Base-by-base conservation (phyloP, 2,797 vertebrate species). In the Sciurus carolinensis region DNA sequence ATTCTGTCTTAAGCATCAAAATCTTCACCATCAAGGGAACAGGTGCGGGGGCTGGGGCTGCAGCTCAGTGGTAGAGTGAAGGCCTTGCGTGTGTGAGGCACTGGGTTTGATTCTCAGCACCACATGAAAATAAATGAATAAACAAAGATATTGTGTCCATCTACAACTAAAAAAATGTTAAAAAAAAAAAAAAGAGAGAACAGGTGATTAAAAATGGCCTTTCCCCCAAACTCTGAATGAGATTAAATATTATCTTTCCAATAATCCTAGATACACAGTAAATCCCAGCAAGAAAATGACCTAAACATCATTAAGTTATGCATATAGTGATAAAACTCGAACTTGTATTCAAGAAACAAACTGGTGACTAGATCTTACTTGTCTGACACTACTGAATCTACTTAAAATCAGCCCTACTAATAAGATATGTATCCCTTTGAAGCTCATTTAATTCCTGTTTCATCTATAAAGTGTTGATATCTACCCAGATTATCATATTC, bases 1-100 rank as follows among this genome's bases (percentile, higher is more conserved):
- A 84, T 86, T 87, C 47, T 84, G 39, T 76, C 30, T 86, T 42
- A 14, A 28, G 59, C 36, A 89, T 36, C 28, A 33, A 3, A 94
- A 90, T 47, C 54, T 94, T 91, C 24, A 95, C 17, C 18, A 93
- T 52, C 22, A 93, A 73, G 59, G 83, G n/a, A 79, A 44, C 33
- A 84, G 44, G 44, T 47, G 44, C 44, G 7, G 44, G 44, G 44
- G 44, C 44, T 47, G 44, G 44, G 44, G 44, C 44, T 47, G 44
- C 44, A 47, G 44, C 44, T 47, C 44, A 47, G 44, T 47, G 44
- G 44, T 47, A 47, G 44, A 47, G 44, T 47, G 44, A 47, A 7
- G 7, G 7, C 44, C 44, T 47, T 47, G 44, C 44, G 9, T 47
- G 7, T 47, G 44, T 47, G 7, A 47, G 44, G 44, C 44, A 47